phyloP scores from a whole-genome alignment of 2,888 invertebrate species.

The Blastobasis adustella region DNA sequence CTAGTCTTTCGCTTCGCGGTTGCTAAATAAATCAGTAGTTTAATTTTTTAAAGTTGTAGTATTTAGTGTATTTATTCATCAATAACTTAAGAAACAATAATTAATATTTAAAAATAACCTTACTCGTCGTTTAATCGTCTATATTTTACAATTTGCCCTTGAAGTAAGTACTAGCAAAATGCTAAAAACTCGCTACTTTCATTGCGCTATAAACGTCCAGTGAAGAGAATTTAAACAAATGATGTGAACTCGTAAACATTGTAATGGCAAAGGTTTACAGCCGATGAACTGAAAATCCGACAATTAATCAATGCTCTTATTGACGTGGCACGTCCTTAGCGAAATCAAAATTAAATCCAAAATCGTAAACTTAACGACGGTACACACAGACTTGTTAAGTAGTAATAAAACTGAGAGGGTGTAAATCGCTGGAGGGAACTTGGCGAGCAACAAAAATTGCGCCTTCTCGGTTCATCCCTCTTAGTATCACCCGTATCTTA shows the following conservation, averaged over 20 bases:
- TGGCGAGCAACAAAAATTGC: background rate
- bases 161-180: conserved; percentile 34
- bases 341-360: no score
- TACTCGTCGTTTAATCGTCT: conserved; percentile 44
- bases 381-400: no score
- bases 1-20: conserved; percentile 25
- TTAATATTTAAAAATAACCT: no score
- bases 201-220: conserved; percentile 33
- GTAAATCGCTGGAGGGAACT: background rate
- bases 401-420: no score
- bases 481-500: conserved; percentile 42
- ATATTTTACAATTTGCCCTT: conserved; percentile 57
- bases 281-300: no score
- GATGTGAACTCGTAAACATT: conserved; percentile 20
- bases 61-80: no score
- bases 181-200: conserved; percentile 32
- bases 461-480: conserved; percentile 23
- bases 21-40: conserved; percentile 44
- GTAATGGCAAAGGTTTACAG: conserved; percentile 16
- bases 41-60: no score
- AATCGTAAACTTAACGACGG: no score
- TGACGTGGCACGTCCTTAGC: no score
- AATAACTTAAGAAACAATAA: no score
- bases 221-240: conserved; percentile 42
- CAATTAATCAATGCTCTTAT: no score